Base-by-base conservation (phyloP, 1,140 invertebrate genomes). In the Apis florea region DNA sequence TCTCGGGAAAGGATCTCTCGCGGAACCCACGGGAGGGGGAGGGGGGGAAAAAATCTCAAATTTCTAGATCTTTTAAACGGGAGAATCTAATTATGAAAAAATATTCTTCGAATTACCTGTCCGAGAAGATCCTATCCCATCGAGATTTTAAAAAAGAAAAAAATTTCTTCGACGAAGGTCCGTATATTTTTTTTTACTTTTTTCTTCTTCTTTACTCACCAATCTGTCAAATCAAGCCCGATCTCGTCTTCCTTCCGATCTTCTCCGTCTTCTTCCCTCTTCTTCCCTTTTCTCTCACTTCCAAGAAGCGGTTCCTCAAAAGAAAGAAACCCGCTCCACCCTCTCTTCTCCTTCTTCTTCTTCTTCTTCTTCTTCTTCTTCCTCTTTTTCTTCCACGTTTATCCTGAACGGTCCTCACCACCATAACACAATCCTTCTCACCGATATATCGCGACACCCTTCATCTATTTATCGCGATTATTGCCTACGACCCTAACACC, bases 351-450 rank as follows among this genome's bases (percentile, higher is more conserved):
- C 68, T 54, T 66, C 76, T n/a, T 87, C 71, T 40, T 40, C 31
- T 40, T 40, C 31, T 3, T 31, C 31, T 31, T 61, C 59, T 61
- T 61, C 59, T 81, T 85, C 68, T 87, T 78, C 86, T 73, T 63
- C 71, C 66, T 75, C 58, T 75, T 70, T 53, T 74, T 82, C 75
- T 71, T 73, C 85, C 70, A 49, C 82, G 69, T 84, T 85, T 76
- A 71, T 78, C 69, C 79, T 63, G 74, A 77, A 59, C 79, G 76
- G 69, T 83, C 77, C 66, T 87, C 73, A 83, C 77, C 83, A 88
- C 84, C 86, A 88, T 88, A 85, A 85, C 86, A 85, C 81, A 83
- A 80, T 66, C 53, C 19, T 79, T 64, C 26, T 51, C 54, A 58
- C 69, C 17, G 24, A 63, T 64, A 53, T 72, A 40, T 47, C 71